A percentile compares a stretch with the other conserved stretches of the same genome.
These are phyloP conservation scores for Tetragnatha montana DNA, from an alignment of 2,888 invertebrate genomes.

Conservation along the genomic window DNA sequence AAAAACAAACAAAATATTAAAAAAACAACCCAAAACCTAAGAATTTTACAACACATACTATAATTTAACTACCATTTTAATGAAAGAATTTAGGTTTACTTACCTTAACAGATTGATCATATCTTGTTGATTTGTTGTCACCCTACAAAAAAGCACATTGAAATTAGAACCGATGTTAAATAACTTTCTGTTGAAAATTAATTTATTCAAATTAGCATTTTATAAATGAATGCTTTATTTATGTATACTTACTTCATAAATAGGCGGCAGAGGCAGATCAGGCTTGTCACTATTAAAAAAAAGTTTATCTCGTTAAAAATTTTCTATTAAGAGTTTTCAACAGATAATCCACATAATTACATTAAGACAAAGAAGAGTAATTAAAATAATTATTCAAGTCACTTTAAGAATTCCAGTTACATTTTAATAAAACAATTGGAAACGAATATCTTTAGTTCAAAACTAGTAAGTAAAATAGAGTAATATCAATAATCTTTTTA, in stretches of 20 bases:
- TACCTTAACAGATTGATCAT: slow-evolving; percentile 69
- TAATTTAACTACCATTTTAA: not conserved
- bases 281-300: slow-evolving; percentile 58
- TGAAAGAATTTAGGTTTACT: slow-evolving; percentile 1
- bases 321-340: no score
- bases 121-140: slow-evolving; percentile 59
- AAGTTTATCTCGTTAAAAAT: no score
- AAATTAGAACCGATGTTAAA: not conserved
- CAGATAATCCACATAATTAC: no score
- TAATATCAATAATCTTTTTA: not conserved
- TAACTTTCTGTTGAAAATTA: not conserved
- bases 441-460: not conserved
- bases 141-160: slow-evolving; percentile 34
- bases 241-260: slow-evolving; percentile 60
- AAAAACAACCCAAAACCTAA: not conserved
- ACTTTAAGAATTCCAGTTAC: not conserved
- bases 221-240: no score
- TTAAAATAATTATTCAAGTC: not conserved
- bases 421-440: no score
- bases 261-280: slow-evolving; percentile 63
- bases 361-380: not conserved
- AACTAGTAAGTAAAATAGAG: not conserved
- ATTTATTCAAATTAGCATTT: not conserved
- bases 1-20: not conserved
- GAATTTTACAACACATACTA: not conserved